A percentile compares a stretch with the other conserved stretches of the same genome.
These are phyloP conservation scores for Himalopsyche tibetana DNA, from an alignment of 2,888 invertebrate species.

Conservation along the genomic window DNA sequence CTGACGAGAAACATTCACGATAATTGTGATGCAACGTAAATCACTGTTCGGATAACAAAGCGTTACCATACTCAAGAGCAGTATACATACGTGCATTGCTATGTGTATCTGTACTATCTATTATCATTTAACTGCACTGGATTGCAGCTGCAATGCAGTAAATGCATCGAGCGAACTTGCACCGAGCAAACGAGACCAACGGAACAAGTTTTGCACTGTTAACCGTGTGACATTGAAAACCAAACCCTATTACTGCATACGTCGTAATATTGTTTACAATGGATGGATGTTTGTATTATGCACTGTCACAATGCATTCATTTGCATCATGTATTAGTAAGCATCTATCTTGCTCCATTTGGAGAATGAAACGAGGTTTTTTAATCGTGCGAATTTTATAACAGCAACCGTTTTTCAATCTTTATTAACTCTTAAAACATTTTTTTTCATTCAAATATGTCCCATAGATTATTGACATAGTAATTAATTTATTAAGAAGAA, in stretches of 20 bases:
- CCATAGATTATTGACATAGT: too few relatives aligned
- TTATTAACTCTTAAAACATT: too few relatives aligned
- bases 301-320: not conserved
- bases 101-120: not conserved
- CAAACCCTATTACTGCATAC: not conserved
- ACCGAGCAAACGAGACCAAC: not conserved
- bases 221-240: slow-evolving; percentile 30
- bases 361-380: not conserved
- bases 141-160: slow-evolving; percentile 49
- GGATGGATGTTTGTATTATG: not conserved
- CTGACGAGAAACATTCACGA: not conserved
- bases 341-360: not conserved
- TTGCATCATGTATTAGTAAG: not conserved
- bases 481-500: too few relatives aligned
- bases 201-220: slow-evolving; percentile 1
- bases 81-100: not conserved
- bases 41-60: not conserved
- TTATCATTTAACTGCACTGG: slow-evolving; percentile 34
- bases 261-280: not conserved
- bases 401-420: too few relatives aligned
- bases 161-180: slow-evolving; percentile 31
- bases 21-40: not conserved
- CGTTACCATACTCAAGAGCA: not conserved
- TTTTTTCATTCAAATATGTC: too few relatives aligned
- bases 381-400: not conserved